These are phyloP conservation scores for Flexamia atlantica DNA, from an alignment of 2,888 invertebrate genomes.

Conservation along the genomic window DNA sequence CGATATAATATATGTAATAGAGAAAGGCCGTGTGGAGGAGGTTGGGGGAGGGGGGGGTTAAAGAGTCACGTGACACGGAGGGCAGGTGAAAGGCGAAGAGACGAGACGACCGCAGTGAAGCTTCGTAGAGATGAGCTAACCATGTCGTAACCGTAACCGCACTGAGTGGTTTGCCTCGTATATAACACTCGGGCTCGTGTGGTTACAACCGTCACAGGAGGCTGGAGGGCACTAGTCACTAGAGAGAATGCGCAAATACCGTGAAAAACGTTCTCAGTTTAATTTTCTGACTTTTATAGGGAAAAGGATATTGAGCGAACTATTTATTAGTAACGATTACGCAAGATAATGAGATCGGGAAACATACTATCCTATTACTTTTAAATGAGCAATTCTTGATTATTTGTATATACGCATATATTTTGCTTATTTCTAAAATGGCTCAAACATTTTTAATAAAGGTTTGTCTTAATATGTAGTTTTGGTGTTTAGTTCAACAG, in stretches of 20 bases:
- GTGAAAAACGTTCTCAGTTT: neutral
- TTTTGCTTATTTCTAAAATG: no score
- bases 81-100: conserved; percentile 30
- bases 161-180: neutral
- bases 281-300: neutral
- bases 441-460: no score
- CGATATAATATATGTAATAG: conserved; percentile 38
- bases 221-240: no score
- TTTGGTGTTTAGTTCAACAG: no score
- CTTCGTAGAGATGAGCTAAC: conserved; percentile 2
- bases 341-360: no score
- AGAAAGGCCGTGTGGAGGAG: neutral
- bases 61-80: conserved; percentile 12
- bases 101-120: conserved; percentile 12
- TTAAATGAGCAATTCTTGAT: no score
- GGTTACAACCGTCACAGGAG: neutral
- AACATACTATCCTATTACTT: no score
- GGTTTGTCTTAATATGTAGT: no score
- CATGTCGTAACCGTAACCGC: conserved; percentile 24
- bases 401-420: no score
- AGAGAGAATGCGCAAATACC: no score
- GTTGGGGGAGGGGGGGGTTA: neutral
- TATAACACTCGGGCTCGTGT: neutral
- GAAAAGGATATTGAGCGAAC: no score
- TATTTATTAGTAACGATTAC: no score